These are phyloP conservation scores for Mobula birostris DNA, from an alignment of 2,113 vertebrate genomes.

Conservation along the genomic window DNA sequence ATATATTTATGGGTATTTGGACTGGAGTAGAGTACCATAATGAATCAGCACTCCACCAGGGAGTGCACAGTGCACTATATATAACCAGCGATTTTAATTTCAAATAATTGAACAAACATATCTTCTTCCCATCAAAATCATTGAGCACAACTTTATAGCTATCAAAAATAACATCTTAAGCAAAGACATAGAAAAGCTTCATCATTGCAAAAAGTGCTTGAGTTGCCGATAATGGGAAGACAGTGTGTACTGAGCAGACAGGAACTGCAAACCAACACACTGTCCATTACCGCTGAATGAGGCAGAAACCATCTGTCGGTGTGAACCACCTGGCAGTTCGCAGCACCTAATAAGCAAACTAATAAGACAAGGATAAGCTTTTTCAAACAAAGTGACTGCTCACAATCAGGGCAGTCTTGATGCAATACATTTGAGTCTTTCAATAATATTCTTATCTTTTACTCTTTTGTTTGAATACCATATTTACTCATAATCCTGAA, in stretches of 20 bases:
- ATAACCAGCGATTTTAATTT: neutral
- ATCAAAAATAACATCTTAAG: neutral
- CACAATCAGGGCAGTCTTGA: neutral
- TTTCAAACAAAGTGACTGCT: neutral
- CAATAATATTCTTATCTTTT: neutral
- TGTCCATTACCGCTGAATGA: neutral
- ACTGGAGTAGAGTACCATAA: too few species aligned
- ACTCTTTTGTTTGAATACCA: neutral
- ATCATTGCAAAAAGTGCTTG: neutral
- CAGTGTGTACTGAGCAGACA: neutral
- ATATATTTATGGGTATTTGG: too few species aligned
- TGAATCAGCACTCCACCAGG: too few species aligned
- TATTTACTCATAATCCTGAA: neutral
- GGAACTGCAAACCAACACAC: neutral
- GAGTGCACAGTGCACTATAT: neutral
- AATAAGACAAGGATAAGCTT: neutral
- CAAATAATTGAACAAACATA: neutral
- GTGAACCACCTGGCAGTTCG: neutral
- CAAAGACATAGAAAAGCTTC: neutral
- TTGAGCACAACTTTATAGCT: neutral
- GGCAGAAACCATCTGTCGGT: neutral
- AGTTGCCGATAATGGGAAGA: neutral
- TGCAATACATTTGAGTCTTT: neutral
- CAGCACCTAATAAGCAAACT: neutral
- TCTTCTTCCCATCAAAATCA: neutral